Evolutionary conservation across 2,888 invertebrate genomes (phyloP).

Genomic region (Pyrrhosoma nymphula): DNA sequence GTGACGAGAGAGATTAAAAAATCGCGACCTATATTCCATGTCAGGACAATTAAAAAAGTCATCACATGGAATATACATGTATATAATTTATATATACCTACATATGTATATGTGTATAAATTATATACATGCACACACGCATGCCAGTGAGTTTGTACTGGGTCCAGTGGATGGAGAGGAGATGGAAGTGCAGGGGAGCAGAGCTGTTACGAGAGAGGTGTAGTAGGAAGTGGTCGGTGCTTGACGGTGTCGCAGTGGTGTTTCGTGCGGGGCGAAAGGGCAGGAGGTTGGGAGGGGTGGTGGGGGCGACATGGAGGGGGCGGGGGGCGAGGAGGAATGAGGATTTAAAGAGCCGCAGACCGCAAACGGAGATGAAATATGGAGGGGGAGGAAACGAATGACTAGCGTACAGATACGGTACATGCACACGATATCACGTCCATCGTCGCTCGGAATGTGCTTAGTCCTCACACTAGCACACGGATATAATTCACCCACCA

Average conservation of each 20-base stretch:
- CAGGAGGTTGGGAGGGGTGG: background rate
- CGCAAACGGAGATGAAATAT: conserved; percentile 29
- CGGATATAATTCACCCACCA: background rate
- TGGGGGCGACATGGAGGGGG: background rate
- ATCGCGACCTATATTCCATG: too few species aligned
- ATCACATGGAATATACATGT: too few species aligned
- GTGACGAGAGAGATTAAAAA: background rate
- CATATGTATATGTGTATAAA: too few species aligned
- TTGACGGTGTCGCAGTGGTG: background rate
- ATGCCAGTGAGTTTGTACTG: background rate
- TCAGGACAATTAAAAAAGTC: too few species aligned
- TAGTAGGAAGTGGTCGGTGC: background rate
- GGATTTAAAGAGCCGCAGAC: conserved; percentile 20
- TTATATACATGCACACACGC: too few species aligned
- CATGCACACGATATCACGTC: background rate
- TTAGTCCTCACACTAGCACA: background rate
- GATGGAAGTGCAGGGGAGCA: background rate
- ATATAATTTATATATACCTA: too few species aligned
- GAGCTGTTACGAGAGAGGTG: background rate
- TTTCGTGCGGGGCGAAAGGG: background rate
- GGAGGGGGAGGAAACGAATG: background rate
- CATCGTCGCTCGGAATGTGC: background rate
- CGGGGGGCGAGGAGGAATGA: background rate
- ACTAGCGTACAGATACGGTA: background rate
- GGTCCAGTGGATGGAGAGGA: background rate